Conservation (phyloP, 2,113 vertebrate species). For the Centropristis striata region DNA sequence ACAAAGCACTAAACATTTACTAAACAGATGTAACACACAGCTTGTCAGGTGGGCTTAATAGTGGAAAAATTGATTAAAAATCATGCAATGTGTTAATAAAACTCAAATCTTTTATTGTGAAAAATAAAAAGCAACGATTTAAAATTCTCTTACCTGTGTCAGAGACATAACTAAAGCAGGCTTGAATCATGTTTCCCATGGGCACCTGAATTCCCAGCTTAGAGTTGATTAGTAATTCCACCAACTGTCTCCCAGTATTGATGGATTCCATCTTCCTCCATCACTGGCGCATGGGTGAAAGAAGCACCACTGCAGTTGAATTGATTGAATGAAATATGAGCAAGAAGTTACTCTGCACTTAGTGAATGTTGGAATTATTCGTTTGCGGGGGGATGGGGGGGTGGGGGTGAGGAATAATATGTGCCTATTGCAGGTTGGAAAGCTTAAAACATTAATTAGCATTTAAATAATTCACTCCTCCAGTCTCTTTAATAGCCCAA, state of each 20-base stretch:
- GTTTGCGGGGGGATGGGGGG: conserved; percentile 46
- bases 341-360: conserved; percentile 59
- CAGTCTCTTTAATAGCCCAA: conserved; percentile 77
- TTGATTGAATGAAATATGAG: conserved; percentile 76
- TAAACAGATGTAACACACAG: conserved; percentile 13
- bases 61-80: neutral
- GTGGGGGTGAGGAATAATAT: conserved; percentile 66
- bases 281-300: conserved; percentile 54
- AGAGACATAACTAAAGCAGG: conserved; percentile 19
- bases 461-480: conserved; percentile 82
- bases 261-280: conserved; percentile 72
- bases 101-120: neutral
- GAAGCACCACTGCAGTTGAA: conserved; percentile 57
- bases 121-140: neutral
- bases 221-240: conserved; percentile 73
- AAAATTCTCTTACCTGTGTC: neutral
- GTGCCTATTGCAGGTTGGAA: conserved; percentile 73
- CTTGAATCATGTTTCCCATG: conserved; percentile 43
- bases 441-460: conserved; percentile 83
- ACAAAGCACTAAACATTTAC: conserved; percentile 27
- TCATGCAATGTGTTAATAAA: neutral
- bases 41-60: neutral
- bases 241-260: conserved; percentile 70
- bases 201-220: conserved; percentile 57
- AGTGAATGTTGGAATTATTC: conserved; percentile 60